Conservation (phyloP, 2,113 vertebrate species). For the Solea senegalensis region DNA sequence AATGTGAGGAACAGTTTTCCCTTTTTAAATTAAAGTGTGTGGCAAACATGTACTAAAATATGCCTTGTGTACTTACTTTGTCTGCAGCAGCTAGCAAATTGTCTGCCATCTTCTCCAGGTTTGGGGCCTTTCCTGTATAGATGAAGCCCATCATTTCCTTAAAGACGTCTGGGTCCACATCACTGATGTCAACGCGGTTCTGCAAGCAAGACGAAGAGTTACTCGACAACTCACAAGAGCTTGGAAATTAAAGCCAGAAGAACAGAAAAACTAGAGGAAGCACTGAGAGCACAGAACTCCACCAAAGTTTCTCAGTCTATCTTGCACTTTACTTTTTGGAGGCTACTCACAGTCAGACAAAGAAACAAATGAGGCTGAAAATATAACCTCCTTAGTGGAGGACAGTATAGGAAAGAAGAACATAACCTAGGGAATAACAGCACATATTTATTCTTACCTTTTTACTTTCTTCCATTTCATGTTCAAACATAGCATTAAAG, state of each 20-base stretch:
- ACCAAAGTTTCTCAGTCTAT: too few species aligned
- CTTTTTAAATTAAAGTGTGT: not conserved
- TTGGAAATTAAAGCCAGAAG: not conserved
- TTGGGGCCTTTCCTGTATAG: conserved; percentile 97
- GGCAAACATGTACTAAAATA: not conserved
- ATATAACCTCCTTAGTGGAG: too few species aligned
- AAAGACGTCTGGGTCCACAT: conserved; percentile 98
- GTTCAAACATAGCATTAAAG: conserved; percentile 99
- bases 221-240: not conserved
- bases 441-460: conserved; percentile 82
- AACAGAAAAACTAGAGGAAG: too few species aligned
- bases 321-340: too few species aligned
- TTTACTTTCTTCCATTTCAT: conserved; percentile 99
- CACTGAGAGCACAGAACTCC: too few species aligned
- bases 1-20: too few species aligned
- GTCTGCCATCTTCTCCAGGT: conserved; percentile 98
- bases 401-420: not conserved
- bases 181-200: conserved; percentile 99
- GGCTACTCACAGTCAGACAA: not conserved
- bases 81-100: conserved; percentile 97
- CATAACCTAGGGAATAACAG: too few species aligned
- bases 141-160: conserved; percentile 99
- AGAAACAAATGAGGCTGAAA: not conserved
- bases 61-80: conserved; percentile 84
- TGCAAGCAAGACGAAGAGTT: conserved; percentile 54